Conservation (phyloP, 1,140 invertebrate species). For the Solenopsis invicta region DNA sequence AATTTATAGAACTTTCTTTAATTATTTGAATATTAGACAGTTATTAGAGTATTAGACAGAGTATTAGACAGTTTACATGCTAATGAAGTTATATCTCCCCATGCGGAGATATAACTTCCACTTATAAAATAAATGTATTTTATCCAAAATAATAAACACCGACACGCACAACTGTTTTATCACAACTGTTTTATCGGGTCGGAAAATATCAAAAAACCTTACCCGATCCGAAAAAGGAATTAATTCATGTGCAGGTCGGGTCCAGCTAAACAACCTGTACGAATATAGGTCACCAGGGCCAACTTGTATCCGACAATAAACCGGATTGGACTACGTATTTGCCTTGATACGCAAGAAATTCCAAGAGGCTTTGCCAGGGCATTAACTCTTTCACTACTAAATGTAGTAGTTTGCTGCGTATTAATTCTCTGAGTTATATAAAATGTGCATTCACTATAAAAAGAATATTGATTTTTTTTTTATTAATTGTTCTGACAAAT, state of each 20-base stretch:
- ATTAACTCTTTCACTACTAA: constrained; percentile 3
- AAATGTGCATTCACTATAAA: background rate
- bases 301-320: background rate
- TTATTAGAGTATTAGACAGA: no score
- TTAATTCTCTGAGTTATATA: background rate
- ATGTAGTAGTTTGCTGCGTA: background rate
- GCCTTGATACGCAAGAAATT: constrained; percentile 5
- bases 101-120: no score
- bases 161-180: no score
- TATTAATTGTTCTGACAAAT: background rate
- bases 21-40: no score
- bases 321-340: background rate
- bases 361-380: background rate
- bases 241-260: background rate
- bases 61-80: no score
- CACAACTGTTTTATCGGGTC: background rate
- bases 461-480: background rate
- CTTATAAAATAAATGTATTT: no score
- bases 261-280: background rate
- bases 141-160: background rate
- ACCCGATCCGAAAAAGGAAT: background rate
- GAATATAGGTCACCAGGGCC: background rate
- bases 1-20: background rate
- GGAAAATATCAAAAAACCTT: background rate
- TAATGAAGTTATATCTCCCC: no score